A percentile compares a stretch with the other conserved stretches of the same genome.
Conservation (phyloP, 2,888 invertebrate genomes). For the Zhuqinia jingwanae region DNA sequence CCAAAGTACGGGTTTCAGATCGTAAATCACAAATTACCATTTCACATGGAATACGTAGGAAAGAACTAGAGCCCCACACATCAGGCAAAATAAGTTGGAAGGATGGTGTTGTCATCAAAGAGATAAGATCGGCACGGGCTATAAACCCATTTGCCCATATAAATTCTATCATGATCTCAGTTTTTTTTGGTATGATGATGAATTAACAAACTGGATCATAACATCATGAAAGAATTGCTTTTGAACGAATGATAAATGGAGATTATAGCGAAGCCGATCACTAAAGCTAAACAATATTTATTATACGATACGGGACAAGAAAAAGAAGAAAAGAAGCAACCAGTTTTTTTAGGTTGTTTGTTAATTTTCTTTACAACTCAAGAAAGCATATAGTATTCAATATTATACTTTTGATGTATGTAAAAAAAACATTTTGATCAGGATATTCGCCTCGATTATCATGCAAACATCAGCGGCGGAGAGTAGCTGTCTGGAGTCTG, state of each 20-base stretch:
- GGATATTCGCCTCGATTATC: constrained; percentile 20
- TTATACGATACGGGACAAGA: neutral
- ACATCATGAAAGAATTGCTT: neutral
- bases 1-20: constrained; percentile 34
- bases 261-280: neutral
- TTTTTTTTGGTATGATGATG: constrained; percentile 59
- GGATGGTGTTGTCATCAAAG: constrained; percentile 17
- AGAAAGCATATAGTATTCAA: constrained; percentile 1
- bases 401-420: neutral
- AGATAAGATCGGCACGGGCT: constrained; percentile 55
- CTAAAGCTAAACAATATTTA: neutral
- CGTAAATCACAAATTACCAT: constrained; percentile 67
- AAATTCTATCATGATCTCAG: neutral
- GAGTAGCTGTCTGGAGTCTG: neutral
- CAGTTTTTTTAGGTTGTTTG: constrained; percentile 20
- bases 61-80: no score
- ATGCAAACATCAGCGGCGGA: constrained; percentile 11
- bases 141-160: constrained; percentile 18
- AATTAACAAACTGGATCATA: constrained; percentile 60
- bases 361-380: constrained; percentile 53
- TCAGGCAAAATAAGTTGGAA: constrained; percentile 23
- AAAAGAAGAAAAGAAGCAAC: neutral
- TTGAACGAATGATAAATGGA: neutral
- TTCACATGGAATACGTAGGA: neutral
- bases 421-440: neutral